These are phyloP conservation scores for Drosophila sturtevanti DNA, from an alignment of 1,140 invertebrate species.

Conservation along the genomic window DNA sequence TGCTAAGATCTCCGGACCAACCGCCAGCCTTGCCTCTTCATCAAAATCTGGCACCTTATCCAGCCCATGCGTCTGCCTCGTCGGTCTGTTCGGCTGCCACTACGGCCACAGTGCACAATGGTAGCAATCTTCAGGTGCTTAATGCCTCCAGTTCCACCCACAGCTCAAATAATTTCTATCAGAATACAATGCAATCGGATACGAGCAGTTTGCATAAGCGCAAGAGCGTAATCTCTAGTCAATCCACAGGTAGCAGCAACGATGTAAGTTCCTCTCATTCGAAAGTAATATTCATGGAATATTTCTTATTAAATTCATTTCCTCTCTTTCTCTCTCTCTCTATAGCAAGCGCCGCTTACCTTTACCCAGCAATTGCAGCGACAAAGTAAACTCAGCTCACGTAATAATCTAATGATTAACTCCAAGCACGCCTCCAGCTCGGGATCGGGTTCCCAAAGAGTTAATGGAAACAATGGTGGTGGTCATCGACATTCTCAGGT, in stretches of 20 bases:
- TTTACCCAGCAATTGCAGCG: slow-evolving; percentile 91
- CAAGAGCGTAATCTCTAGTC: slow-evolving; percentile 83
- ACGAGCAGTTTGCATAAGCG: slow-evolving; percentile 82
- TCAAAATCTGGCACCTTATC: slow-evolving; percentile 69
- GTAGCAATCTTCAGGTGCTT: slow-evolving; percentile 69
- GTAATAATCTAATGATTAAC: slow-evolving; percentile 79
- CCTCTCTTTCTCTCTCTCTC: not conserved
- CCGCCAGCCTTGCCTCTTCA: slow-evolving; percentile 75
- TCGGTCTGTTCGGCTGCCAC: slow-evolving; percentile 77
- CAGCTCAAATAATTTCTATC: slow-evolving; percentile 82
- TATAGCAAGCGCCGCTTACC: slow-evolving; percentile 84
- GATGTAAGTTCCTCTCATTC: slow-evolving; percentile 61
- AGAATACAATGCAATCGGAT: slow-evolving; percentile 83
- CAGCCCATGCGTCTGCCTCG: slow-evolving; percentile 72
- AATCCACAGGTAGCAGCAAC: slow-evolving; percentile 82
- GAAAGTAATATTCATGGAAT: not conserved
- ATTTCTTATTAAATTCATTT: not conserved
- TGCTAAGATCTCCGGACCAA: slow-evolving; percentile 80
- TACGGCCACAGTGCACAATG: slow-evolving; percentile 74
- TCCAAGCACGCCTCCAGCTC: slow-evolving; percentile 83
- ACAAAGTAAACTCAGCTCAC: slow-evolving; percentile 78
- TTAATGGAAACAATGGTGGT: slow-evolving; percentile 64
- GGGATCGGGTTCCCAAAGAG: slow-evolving; percentile 50
- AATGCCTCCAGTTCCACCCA: slow-evolving; percentile 82
- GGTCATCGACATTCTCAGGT: slow-evolving; percentile 84